Percentiles rank a stretch among this genome's conserved stretches.
These are phyloP conservation scores for Eumaeus atala DNA, from an alignment of 1,140 invertebrate genomes.

Conservation along the genomic window DNA sequence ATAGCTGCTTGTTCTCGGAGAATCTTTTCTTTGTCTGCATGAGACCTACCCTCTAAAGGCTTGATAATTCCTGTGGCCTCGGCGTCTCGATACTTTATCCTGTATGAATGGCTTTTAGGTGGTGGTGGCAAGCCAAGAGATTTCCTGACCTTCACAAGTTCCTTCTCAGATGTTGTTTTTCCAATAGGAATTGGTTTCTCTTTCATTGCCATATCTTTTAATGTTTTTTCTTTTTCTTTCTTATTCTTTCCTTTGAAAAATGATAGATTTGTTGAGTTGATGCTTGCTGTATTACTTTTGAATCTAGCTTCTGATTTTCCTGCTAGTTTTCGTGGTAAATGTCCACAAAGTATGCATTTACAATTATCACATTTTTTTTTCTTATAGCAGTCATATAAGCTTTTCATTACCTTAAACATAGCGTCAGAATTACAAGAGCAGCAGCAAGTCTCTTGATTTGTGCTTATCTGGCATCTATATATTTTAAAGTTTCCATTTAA, in stretches of 20 bases:
- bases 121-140: too few species aligned
- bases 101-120: too few species aligned
- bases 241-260: constrained; percentile 12
- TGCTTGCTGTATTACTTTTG: too few species aligned
- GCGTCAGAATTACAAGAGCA: constrained; percentile 53
- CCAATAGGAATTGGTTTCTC: constrained; percentile 16
- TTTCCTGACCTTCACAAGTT: too few species aligned
- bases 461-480: constrained; percentile 45
- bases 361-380: constrained; percentile 54
- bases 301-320: constrained; percentile 29
- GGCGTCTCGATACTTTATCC: too few species aligned
- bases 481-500: constrained; percentile 18
- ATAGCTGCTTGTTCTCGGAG: constrained; percentile 21
- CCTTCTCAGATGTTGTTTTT: too few species aligned
- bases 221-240: constrained; percentile 24
- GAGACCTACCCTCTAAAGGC: too few species aligned
- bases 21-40: constrained; percentile 35
- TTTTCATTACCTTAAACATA: constrained; percentile 59
- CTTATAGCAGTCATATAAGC: constrained; percentile 55
- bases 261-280: too few species aligned
- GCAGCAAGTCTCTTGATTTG: constrained; percentile 42
- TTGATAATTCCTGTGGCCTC: too few species aligned
- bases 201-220: too few species aligned
- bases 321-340: constrained; percentile 36
- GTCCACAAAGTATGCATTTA: constrained; percentile 48